These are phyloP conservation scores for Lasioglossum calceatum DNA, from an alignment of 2,888 invertebrate species.

Conservation along the genomic window DNA sequence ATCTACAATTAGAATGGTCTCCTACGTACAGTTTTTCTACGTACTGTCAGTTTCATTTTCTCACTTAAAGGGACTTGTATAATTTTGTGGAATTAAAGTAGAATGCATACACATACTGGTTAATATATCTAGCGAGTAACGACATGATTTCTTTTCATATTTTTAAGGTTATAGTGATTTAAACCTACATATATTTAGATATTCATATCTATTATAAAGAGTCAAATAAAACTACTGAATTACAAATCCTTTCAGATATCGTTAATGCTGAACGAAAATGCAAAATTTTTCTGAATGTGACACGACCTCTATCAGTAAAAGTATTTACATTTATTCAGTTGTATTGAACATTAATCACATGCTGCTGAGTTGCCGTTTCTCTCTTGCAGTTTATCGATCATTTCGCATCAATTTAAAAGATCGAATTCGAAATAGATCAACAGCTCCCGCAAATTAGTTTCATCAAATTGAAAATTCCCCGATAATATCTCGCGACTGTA, in stretches of 20 bases:
- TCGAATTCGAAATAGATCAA: background rate
- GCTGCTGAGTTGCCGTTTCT: background rate
- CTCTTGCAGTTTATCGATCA: background rate
- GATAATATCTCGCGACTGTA: slow-evolving; percentile 19
- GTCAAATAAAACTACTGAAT: slow-evolving; percentile 21
- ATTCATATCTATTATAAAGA: slow-evolving; percentile 42
- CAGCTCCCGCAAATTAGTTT: background rate
- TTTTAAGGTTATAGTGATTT: slow-evolving; percentile 32
- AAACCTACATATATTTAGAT: slow-evolving; percentile 33
- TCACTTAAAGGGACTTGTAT: background rate
- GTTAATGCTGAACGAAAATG: slow-evolving; percentile 5
- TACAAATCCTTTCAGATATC: slow-evolving; percentile 15
- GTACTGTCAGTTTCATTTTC: background rate
- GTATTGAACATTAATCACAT: slow-evolving; percentile 9
- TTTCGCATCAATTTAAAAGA: background rate
- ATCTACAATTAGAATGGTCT: background rate
- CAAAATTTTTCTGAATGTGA: slow-evolving; percentile 12
- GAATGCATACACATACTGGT: slow-evolving; percentile 9
- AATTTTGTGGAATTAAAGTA: slow-evolving; percentile 15
- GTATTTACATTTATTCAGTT: slow-evolving; percentile 22
- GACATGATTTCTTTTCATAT: background rate
- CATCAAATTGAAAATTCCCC: slow-evolving; percentile 2
- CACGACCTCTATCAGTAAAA: background rate
- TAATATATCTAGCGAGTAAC: slow-evolving; percentile 23
- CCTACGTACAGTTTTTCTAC: background rate